These are phyloP conservation scores for Triplophysa yarkandensis DNA, from an alignment of 2,797 vertebrate species.

Conservation along the genomic window DNA sequence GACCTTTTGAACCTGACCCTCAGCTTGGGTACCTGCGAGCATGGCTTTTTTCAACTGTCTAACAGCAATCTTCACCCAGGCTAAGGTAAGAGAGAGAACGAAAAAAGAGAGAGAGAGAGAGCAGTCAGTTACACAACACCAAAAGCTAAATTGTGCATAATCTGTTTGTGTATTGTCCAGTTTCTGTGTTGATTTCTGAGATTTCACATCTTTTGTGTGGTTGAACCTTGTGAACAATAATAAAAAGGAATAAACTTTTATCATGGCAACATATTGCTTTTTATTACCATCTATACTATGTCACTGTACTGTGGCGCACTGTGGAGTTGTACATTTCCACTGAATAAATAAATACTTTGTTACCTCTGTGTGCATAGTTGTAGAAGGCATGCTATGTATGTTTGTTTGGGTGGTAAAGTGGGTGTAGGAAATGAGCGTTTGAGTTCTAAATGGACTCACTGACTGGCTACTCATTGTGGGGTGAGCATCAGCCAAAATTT, in stretches of 20 bases:
- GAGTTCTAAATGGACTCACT: slow-evolving; percentile 26
- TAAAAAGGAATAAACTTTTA: neutral
- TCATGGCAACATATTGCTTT: no score
- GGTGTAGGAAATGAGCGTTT: slow-evolving; percentile 43
- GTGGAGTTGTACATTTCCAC: neutral
- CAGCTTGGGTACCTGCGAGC: slow-evolving; percentile 28
- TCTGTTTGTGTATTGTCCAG: neutral
- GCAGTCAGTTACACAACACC: neutral
- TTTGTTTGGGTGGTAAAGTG: slow-evolving; percentile 38
- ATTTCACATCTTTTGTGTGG: neutral
- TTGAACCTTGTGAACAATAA: neutral
- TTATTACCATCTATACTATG: no score
- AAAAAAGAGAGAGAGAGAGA: neutral
- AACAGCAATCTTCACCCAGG: slow-evolving; percentile 43
- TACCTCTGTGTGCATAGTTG: neutral
- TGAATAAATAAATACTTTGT: slow-evolving; percentile 1
- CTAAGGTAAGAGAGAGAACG: slow-evolving; percentile 48
- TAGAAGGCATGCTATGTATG: slow-evolving; percentile 7
- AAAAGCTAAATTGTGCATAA: neutral
- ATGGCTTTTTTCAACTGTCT: slow-evolving; percentile 52
- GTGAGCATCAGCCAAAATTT: slow-evolving; percentile 27
- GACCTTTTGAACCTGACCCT: slow-evolving; percentile 43
- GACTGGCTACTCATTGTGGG: slow-evolving; percentile 18
- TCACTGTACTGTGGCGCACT: neutral
- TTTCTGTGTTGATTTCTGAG: neutral